Evolutionary conservation across 1,140 invertebrate genomes (phyloP).

Genomic region (Chironomus striatipennis): DNA sequence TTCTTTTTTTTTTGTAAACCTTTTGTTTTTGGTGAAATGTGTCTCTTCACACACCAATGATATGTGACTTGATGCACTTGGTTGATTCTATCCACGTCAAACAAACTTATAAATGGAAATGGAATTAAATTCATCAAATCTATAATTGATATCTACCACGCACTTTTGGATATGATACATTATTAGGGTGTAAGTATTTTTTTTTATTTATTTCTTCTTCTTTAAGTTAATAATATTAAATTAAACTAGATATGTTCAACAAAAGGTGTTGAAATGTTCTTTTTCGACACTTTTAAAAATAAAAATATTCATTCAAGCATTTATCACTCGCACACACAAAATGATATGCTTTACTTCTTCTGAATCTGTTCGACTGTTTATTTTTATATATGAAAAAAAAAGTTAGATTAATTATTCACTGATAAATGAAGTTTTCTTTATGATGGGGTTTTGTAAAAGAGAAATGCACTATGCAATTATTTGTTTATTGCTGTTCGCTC

Average conservation of each 20-base stretch:
- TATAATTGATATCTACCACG: constrained; percentile 1
- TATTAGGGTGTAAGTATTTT: constrained; percentile 19
- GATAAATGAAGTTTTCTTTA: too few relatives aligned
- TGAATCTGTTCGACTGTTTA: too few relatives aligned
- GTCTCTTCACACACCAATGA: background rate
- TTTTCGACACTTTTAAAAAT: background rate
- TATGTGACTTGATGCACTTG: background rate
- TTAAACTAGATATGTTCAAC: background rate
- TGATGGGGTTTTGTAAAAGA: too few relatives aligned
- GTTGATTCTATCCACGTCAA: background rate
- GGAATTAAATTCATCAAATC: background rate
- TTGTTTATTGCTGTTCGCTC: background rate
- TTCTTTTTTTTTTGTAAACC: too few relatives aligned
- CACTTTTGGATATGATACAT: background rate
- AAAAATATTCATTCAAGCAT: background rate
- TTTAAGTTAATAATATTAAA: background rate
- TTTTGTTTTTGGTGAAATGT: too few relatives aligned
- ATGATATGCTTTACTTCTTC: background rate
- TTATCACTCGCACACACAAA: background rate
- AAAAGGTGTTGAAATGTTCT: background rate
- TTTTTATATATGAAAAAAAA: too few relatives aligned
- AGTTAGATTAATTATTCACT: too few relatives aligned
- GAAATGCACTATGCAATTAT: background rate
- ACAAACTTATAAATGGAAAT: too few relatives aligned
- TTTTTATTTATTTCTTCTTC: background rate